Conservation (phyloP, 2,888 invertebrate species). For the Agonopterix arenella region DNA sequence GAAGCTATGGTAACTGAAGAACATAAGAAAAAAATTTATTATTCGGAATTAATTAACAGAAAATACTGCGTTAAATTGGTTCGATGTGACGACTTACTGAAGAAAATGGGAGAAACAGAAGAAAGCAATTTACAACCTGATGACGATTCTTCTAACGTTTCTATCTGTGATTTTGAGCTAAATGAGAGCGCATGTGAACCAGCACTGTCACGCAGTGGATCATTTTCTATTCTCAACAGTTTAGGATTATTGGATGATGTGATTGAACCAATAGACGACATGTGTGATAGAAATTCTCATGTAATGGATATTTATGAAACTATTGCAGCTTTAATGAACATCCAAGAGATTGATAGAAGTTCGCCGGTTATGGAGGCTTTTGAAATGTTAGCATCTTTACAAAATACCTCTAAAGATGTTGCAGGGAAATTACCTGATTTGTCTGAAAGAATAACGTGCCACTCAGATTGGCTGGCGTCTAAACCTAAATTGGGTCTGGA, state of each 20-base stretch:
- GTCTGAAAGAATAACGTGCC: constrained; percentile 7
- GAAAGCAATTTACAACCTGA: background rate
- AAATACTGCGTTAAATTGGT: constrained; percentile 35
- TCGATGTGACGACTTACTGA: constrained; percentile 31
- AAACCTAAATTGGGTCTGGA: constrained; percentile 9
- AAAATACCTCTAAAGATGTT: constrained; percentile 2
- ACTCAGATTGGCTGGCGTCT: constrained; percentile 21
- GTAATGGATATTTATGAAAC: constrained; percentile 6
- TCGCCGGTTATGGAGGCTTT: constrained; percentile 45
- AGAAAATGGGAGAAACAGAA: background rate
- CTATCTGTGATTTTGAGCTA: background rate
- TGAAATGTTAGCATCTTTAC: constrained; percentile 27
- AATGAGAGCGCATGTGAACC: constrained; percentile 1
- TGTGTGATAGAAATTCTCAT: background rate
- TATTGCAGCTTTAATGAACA: constrained; percentile 5
- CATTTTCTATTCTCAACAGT: constrained; percentile 30
- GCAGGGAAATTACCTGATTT: background rate
- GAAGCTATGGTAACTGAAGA: background rate
- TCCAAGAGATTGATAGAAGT: constrained; percentile 15
- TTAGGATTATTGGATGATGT: constrained; percentile 13
- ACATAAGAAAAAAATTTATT: background rate
- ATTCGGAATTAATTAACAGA: constrained; percentile 16
- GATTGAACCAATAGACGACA: background rate
- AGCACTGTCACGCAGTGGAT: constrained; percentile 21
- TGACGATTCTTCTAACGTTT: too few relatives aligned